Conservation (phyloP, 2,888 invertebrate species). For the Dolichomitus sp. region DNA sequence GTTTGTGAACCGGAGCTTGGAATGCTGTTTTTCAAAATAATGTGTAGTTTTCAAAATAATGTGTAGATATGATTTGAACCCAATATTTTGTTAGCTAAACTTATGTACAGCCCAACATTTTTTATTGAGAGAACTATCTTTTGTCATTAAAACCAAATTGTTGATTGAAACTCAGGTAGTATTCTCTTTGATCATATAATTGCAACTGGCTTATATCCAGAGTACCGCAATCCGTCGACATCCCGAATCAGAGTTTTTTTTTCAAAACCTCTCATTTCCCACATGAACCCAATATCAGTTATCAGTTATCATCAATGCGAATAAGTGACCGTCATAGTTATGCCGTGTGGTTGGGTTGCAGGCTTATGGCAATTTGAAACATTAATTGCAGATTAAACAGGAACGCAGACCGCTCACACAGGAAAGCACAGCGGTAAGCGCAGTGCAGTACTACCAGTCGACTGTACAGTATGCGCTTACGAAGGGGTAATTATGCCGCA, state of each 20-base stretch:
- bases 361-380: conserved; percentile 84
- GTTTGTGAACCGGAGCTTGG: neutral
- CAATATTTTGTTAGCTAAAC: too few relatives aligned
- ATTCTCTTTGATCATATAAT: neutral
- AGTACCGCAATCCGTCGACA: neutral
- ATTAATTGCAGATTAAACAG: conserved; percentile 85
- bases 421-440: conserved; percentile 56
- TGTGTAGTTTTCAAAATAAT: conserved; percentile 2
- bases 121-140: too few relatives aligned
- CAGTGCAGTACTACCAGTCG: conserved; percentile 36
- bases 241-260: neutral
- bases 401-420: conserved; percentile 69
- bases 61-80: too few relatives aligned
- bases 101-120: neutral
- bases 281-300: conserved; percentile 63
- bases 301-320: conserved; percentile 82
- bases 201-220: neutral
- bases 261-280: neutral
- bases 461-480: conserved; percentile 62
- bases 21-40: neutral
- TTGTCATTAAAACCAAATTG: too few relatives aligned
- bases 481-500: conserved; percentile 82
- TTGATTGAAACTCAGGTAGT: neutral
- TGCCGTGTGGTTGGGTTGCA: conserved; percentile 40
- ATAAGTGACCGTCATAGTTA: conserved; percentile 46